Evolutionary conservation across 2,888 invertebrate genomes (phyloP), one percentile per base, ranked within the genome.

Genomic region (Mongoloraphidia duomilia): DNA sequence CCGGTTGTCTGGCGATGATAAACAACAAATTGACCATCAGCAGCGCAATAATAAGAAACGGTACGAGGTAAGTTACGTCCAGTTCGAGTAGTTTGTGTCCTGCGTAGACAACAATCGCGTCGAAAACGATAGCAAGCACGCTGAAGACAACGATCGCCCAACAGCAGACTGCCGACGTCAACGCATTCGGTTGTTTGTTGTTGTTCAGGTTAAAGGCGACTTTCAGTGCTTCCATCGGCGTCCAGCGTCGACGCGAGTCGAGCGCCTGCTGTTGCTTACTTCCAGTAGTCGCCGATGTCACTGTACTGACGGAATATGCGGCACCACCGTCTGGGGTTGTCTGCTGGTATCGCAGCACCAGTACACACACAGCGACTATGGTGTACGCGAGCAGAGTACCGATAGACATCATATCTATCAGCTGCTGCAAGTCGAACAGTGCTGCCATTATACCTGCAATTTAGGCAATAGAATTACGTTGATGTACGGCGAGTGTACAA

Each of bases 391-490:
- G 72, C 2, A 92, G 71, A 0, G 91, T 91, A 10, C 90, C 90
- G 58, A 95, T 94, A 9, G 93, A 93, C 90, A 95, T 92, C 85
- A 95, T 94, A 61, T 95, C 91, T 52, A 95, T 92, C 50, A 95
- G 70, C 62, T 93, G 92, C 52, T 88, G 79, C 52, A 94, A 70
- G 68, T 94, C 84, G 65, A 95, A 91, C n/a, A 93, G 64, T 1
- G 88, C 73, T 0, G 93, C 87, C 84, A 94, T 89, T 4, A 82
- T 49, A 14, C 85, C 90, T 82, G 26, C 26, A 26, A 26, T 26
- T 26, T 26, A 26, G 26, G 26, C 26, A 26, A 13, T 8, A 39
- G 6, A 13, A 39, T 39, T 39, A 39, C 26, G 26, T 6, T 26
- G 5, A 6, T 26, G 26, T 26, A 26, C 5, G 3, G 26, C 26